Evolutionary conservation across 2,113 vertebrate species (phyloP).

Genomic region (Bufo bufo): DNA sequence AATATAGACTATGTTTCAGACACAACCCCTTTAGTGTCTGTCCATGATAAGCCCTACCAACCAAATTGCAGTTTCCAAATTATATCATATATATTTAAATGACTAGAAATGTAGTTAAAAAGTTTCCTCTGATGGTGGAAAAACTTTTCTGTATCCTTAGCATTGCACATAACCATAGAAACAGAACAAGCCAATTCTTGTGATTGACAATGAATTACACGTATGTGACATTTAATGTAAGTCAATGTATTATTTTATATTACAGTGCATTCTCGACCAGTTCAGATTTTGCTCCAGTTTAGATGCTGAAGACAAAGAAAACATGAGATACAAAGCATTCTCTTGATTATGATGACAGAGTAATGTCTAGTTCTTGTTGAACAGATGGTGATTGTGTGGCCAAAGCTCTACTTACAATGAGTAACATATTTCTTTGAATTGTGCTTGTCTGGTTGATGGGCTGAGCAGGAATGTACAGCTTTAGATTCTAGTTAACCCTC

Average conservation of each 20-base stretch:
- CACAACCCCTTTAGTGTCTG: no score
- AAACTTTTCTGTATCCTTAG: not conserved
- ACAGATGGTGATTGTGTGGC: slow-evolving; percentile 44
- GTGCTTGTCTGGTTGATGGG: slow-evolving; percentile 44
- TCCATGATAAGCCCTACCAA: not conserved
- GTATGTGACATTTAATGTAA: not conserved
- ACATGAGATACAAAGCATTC: slow-evolving; percentile 14
- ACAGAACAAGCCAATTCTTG: not conserved
- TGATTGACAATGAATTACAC: not conserved
- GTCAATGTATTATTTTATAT: not conserved
- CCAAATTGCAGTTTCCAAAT: not conserved
- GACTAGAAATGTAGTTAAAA: not conserved
- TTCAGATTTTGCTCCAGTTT: not conserved
- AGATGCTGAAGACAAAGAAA: not conserved
- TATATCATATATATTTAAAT: not conserved
- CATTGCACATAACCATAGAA: not conserved
- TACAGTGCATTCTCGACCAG: not conserved
- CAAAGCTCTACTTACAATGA: slow-evolving; percentile 43
- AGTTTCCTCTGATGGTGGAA: not conserved
- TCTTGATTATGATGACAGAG: slow-evolving; percentile 38
- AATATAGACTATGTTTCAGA: no score
- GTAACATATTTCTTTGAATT: slow-evolving; percentile 47
- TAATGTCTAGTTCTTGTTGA: slow-evolving; percentile 17
- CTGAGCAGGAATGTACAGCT: slow-evolving; percentile 33
- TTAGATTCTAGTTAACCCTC: slow-evolving; percentile 52